Percentiles rank a stretch among this genome's conserved stretches.
phyloP scores from a whole-genome alignment of 2,113 vertebrate species.

The Leptodactylus fuscus region DNA sequence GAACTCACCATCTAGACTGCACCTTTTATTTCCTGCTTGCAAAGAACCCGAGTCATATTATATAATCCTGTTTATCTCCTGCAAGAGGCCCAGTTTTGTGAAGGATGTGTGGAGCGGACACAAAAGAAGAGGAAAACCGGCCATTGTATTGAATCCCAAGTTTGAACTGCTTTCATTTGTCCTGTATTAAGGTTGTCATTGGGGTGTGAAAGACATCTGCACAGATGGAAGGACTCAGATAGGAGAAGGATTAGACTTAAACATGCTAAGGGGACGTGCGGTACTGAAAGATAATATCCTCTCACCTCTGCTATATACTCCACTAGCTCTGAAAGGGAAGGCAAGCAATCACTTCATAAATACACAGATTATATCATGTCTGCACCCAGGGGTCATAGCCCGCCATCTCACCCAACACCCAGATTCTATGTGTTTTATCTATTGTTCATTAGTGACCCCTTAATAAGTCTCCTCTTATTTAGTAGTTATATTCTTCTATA shows the following conservation, averaged over 20 bases:
- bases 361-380: not conserved
- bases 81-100: slow-evolving; percentile 64
- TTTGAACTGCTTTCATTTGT: slow-evolving; percentile 76
- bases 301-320: slow-evolving; percentile 4
- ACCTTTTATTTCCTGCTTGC: slow-evolving; percentile 65
- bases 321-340: not conserved
- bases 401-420: not conserved
- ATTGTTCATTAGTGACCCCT: not conserved
- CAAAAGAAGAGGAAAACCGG: slow-evolving; percentile 53
- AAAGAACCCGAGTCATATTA: slow-evolving; percentile 69
- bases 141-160: slow-evolving; percentile 60
- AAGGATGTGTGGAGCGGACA: slow-evolving; percentile 54
- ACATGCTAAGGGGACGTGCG: slow-evolving; percentile 31
- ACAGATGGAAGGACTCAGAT: slow-evolving; percentile 53
- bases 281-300: slow-evolving; percentile 47
- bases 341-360: not conserved
- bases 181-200: slow-evolving; percentile 65
- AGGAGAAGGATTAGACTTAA: slow-evolving; percentile 54
- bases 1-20: slow-evolving; percentile 71
- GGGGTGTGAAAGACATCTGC: slow-evolving; percentile 62
- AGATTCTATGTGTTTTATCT: not conserved
- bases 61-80: slow-evolving; percentile 75
- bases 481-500: no score
- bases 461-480: not conserved
- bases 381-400: not conserved